These are phyloP conservation scores for Lepus townsendii DNA, from an alignment of 2,797 vertebrate species.

Conservation along the genomic window DNA sequence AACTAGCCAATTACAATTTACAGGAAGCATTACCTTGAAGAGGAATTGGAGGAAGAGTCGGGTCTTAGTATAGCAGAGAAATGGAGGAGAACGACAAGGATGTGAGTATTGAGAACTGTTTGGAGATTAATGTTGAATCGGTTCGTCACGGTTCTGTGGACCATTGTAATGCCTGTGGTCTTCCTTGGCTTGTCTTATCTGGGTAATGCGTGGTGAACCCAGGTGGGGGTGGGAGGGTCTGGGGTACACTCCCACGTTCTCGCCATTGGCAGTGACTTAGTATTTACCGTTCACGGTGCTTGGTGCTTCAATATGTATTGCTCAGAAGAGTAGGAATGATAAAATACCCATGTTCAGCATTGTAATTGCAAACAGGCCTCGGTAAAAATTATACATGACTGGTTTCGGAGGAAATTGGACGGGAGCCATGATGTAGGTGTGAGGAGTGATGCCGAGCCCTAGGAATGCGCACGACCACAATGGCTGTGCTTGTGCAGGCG, in stretches of 20 bases:
- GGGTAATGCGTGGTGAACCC: not conserved
- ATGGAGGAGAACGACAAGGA: constrained; percentile 31
- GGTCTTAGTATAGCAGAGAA: constrained; percentile 42
- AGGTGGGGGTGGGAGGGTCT: not conserved
- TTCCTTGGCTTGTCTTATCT: not conserved
- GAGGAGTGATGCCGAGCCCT: not conserved
- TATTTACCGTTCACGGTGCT: not conserved
- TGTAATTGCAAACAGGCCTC: not conserved
- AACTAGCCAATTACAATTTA: constrained; percentile 60
- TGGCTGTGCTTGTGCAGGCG: not conserved
- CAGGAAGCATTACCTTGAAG: constrained; percentile 72
- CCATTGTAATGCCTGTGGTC: not conserved
- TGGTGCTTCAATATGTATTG: constrained; percentile 3
- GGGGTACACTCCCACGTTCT: not conserved
- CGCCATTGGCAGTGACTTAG: constrained; percentile 2
- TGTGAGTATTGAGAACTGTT: constrained; percentile 71
- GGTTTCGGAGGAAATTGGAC: not conserved
- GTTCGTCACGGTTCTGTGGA: not conserved
- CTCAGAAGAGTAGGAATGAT: not conserved
- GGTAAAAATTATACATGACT: not conserved
- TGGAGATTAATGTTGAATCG: not conserved
- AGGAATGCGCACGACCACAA: not conserved
- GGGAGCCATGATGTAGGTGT: not conserved
- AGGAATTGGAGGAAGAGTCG: constrained; percentile 44
- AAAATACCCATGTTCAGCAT: not conserved